Percentiles rank a stretch among this genome's conserved stretches.
Evolutionary conservation across 2,888 invertebrate genomes (phyloP).

Genomic region (Drosophila diplacantha): DNA sequence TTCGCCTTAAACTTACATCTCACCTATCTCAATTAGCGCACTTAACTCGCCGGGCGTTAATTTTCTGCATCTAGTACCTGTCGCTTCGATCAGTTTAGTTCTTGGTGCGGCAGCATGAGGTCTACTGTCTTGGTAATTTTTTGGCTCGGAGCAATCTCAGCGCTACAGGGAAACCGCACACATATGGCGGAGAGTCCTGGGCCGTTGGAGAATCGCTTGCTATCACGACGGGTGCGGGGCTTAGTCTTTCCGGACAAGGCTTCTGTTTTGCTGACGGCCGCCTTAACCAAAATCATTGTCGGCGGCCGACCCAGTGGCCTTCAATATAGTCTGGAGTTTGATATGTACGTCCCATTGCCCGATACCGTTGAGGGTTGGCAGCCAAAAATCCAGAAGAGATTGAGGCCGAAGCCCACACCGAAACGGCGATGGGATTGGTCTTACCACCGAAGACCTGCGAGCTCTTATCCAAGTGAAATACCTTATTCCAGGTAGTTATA

Average conservation of each 20-base stretch:
- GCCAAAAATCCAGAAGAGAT: conserved; percentile 43
- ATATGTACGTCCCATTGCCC: conserved; percentile 65
- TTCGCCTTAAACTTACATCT: background rate
- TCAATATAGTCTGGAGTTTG: conserved; percentile 63
- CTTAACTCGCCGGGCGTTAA: conserved; percentile 19
- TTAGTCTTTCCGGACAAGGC: conserved; percentile 65
- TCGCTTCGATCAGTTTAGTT: conserved; percentile 15
- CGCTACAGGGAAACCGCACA: conserved; percentile 13
- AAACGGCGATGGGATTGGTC: conserved; percentile 43
- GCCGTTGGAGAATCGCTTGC: conserved; percentile 19
- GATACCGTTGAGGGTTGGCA: conserved; percentile 68
- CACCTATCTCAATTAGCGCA: conserved; percentile 26
- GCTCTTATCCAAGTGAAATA: background rate
- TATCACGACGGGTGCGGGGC: conserved; percentile 59
- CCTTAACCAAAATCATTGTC: conserved; percentile 60
- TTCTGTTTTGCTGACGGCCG: conserved; percentile 54
- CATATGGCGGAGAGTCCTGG: background rate
- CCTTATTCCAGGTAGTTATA: background rate
- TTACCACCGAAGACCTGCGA: background rate
- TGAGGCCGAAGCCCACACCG: conserved; percentile 15
- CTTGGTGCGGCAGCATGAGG: conserved; percentile 25
- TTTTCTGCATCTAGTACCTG: conserved; percentile 14
- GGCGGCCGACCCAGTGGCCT: conserved; percentile 63
- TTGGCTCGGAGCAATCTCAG: conserved; percentile 1
- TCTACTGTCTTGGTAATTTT: conserved; percentile 9